Evolutionary conservation across 2,888 invertebrate species (phyloP).

Genomic region (Smittia sp.): DNA sequence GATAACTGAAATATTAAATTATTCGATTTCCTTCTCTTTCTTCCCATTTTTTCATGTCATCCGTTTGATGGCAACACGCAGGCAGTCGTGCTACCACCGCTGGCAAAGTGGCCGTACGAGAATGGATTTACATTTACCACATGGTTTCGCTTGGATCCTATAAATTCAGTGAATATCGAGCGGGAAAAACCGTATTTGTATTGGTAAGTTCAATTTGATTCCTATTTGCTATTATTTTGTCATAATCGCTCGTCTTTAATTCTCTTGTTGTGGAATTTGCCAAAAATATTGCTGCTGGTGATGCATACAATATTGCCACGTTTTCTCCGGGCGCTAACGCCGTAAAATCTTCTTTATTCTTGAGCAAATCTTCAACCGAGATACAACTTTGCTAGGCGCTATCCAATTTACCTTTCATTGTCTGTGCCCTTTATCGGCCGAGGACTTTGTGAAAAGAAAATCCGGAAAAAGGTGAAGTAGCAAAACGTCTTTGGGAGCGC

Average conservation of each 20-base stretch:
- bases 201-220: slow-evolving; percentile 64
- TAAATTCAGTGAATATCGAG: slow-evolving; percentile 98
- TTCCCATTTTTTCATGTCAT: slow-evolving; percentile 13
- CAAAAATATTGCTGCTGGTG: too few relatives aligned
- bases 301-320: too few relatives aligned
- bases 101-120: slow-evolving; percentile 98
- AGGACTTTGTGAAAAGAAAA: neutral
- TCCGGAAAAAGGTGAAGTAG: neutral
- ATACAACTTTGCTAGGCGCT: neutral
- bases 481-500: slow-evolving; percentile 14
- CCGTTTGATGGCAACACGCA: slow-evolving; percentile 50
- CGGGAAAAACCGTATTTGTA: slow-evolving; percentile 98
- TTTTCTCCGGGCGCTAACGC: too few relatives aligned
- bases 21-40: slow-evolving; percentile 36
- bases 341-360: too few relatives aligned
- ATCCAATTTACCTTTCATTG: slow-evolving; percentile 35
- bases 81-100: slow-evolving; percentile 95
- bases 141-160: slow-evolving; percentile 98
- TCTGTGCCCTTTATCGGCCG: neutral
- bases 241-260: too few relatives aligned
- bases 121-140: slow-evolving; percentile 99
- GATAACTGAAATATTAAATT: slow-evolving; percentile 40
- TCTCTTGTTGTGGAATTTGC: too few relatives aligned
- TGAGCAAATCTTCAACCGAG: too few relatives aligned
- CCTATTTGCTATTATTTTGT: neutral